Conservation (phyloP, 1,140 invertebrate species). For the Pristionchus pacificus region DNA sequence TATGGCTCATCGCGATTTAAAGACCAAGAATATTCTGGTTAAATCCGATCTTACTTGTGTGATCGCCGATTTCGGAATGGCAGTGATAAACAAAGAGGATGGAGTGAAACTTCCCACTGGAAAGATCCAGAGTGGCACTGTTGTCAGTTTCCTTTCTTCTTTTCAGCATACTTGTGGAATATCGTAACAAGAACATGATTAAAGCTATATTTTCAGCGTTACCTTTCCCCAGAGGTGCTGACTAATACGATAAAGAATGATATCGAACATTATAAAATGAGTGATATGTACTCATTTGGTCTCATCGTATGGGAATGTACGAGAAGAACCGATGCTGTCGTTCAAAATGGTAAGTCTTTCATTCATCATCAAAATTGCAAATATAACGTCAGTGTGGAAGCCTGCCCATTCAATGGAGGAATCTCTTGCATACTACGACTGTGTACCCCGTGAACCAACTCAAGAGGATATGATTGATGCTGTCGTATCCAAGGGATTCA, state of each 20-base stretch:
- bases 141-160: background rate
- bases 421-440: too few relatives aligned
- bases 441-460: conserved; percentile 16
- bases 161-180: background rate
- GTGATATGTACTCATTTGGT: conserved; percentile 12
- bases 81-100: background rate
- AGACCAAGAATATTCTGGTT: conserved; percentile 15
- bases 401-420: conserved; percentile 1
- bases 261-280: background rate
- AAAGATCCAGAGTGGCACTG: conserved; percentile 9
- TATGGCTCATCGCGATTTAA: conserved; percentile 17
- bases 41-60: conserved; percentile 15
- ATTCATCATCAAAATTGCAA: too few relatives aligned
- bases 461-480: conserved; percentile 7
- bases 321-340: background rate
- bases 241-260: background rate
- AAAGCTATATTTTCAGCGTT: conserved; percentile 12
- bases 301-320: conserved; percentile 11
- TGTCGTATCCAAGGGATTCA: background rate
- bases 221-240: conserved; percentile 13
- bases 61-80: conserved; percentile 10
- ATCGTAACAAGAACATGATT: background rate
- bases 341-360: too few relatives aligned
- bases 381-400: background rate
- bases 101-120: background rate